Base-by-base conservation (phyloP, 2,797 vertebrate genomes). In the Gadopsis bispinosus region DNA sequence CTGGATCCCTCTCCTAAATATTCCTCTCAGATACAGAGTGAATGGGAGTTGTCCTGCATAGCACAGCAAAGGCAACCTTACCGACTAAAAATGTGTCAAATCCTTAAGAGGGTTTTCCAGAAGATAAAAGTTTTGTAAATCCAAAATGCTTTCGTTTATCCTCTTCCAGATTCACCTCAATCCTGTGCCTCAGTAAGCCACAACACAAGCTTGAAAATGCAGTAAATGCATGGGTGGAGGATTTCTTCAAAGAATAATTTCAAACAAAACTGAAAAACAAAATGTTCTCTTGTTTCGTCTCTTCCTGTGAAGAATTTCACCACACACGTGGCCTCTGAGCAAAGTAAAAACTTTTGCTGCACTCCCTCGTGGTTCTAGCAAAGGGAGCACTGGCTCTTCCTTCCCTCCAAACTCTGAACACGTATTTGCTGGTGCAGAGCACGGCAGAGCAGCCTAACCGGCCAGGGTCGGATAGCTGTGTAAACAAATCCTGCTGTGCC, bases 401-500 rank as follows among this genome's bases (percentile, higher is more conserved):
- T 93, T 94, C 90, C 89, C 88, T 92, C 82, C 87, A 87, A 90
- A 91, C 84, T 75, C 80, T 77, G 75, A 77, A 85, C 70, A 73
- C 19, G 71, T 75, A 74, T 84, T 80, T 80, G 63, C 64, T 80
- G 26, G 47, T 84, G 80, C 79, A 84, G 77, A 89, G 86, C 86
- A 76, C 80, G 88, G 89, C 85, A 79, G 84, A 83, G 82, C 78
- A 75, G 75, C 85, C 88, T 90, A 94, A 91, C 90, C 73, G 62
- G 91, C 94, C 79, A 75, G 45, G 55, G 87, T 92, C 75, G 70
- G 90, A 91, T 92, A 86, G 91, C 91, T 95, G 92, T 91, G 95
- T 95, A 95, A 95, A 95, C 93, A 95, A 92, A 94, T 91, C 93
- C 92, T 94, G 91, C 94, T 94, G 92, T 87, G 87, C 88, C 22